Percentiles rank a stretch among this genome's conserved stretches.
Evolutionary conservation across 2,797 vertebrate genomes (phyloP).

Genomic region (Taeniopygia guttata): DNA sequence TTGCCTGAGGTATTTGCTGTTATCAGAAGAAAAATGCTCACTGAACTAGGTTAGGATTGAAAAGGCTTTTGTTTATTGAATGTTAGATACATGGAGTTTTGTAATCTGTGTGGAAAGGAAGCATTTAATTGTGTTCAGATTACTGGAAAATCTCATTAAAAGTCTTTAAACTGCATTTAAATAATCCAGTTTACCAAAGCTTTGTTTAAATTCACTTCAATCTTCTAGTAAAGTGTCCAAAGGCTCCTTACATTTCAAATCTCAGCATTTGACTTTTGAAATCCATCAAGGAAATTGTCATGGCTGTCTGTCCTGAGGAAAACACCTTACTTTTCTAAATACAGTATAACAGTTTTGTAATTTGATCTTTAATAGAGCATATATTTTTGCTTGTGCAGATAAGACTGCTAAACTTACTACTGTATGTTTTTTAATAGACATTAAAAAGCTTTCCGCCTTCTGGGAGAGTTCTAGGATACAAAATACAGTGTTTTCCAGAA

Average conservation of each 20-base stretch:
- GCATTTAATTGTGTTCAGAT: not conserved
- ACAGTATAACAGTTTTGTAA: not conserved
- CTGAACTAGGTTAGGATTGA: not conserved
- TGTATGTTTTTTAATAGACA: not conserved
- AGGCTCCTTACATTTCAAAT: not conserved
- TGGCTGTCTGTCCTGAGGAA: not conserved
- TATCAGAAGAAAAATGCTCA: not conserved
- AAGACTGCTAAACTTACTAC: not conserved
- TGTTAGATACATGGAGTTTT: not conserved
- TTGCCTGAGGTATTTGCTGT: not conserved
- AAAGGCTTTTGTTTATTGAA: not conserved
- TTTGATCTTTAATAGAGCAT: not conserved
- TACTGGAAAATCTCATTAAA: not conserved
- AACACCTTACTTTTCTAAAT: not conserved
- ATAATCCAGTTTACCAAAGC: not conserved
- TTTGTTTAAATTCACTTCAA: not conserved
- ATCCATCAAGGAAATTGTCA: not conserved
- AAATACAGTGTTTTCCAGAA: conserved; percentile 66
- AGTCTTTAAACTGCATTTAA: not conserved
- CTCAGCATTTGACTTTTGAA: not conserved
- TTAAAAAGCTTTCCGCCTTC: not conserved
- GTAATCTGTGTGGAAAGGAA: not conserved
- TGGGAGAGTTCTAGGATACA: conserved; percentile 68
- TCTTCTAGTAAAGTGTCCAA: not conserved
- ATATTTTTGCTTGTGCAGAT: not conserved